Percentiles rank a stretch among this genome's conserved stretches.
These are phyloP conservation scores for Teleiodes luculella DNA, from an alignment of 2,888 invertebrate species.

Conservation along the genomic window DNA sequence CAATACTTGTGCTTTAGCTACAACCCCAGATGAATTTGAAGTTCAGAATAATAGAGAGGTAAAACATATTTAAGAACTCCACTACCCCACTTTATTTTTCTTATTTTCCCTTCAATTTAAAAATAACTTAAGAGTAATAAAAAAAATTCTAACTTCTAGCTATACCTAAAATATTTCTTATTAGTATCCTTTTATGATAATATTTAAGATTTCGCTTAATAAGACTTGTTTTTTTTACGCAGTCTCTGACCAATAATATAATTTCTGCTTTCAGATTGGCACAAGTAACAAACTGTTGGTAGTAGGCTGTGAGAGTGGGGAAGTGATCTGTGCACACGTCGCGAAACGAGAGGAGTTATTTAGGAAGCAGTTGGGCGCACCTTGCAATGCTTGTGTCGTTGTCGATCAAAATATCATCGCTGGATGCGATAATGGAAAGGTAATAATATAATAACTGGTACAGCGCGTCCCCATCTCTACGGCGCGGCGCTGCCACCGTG, in stretches of 20 bases:
- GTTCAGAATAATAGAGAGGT: slow-evolving; percentile 70
- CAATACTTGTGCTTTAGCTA: slow-evolving; percentile 77
- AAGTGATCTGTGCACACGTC: slow-evolving; percentile 75
- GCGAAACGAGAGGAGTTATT: slow-evolving; percentile 69
- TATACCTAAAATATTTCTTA: too few relatives aligned
- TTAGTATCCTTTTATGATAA: too few relatives aligned
- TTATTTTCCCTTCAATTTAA: not conserved
- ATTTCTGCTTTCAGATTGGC: slow-evolving; percentile 73
- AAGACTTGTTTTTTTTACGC: too few relatives aligned
- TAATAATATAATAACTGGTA: too few relatives aligned
- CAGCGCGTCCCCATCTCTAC: too few relatives aligned
- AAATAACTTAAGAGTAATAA: not conserved
- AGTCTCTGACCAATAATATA: too few relatives aligned
- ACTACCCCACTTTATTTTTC: too few relatives aligned
- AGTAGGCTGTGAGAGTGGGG: slow-evolving; percentile 80
- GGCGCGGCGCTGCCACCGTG: too few relatives aligned
- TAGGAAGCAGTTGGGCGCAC: slow-evolving; percentile 54
- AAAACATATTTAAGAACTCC: slow-evolving; percentile 20
- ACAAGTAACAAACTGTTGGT: slow-evolving; percentile 81
- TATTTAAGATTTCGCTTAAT: too few relatives aligned
- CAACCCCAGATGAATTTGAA: slow-evolving; percentile 43
- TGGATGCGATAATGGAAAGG: slow-evolving; percentile 81
- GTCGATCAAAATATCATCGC: slow-evolving; percentile 66
- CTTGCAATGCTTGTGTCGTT: slow-evolving; percentile 78
- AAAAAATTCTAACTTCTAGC: too few relatives aligned